phyloP scores from a whole-genome alignment of 2,113 vertebrate species.

The Nansenia antarctica region DNA sequence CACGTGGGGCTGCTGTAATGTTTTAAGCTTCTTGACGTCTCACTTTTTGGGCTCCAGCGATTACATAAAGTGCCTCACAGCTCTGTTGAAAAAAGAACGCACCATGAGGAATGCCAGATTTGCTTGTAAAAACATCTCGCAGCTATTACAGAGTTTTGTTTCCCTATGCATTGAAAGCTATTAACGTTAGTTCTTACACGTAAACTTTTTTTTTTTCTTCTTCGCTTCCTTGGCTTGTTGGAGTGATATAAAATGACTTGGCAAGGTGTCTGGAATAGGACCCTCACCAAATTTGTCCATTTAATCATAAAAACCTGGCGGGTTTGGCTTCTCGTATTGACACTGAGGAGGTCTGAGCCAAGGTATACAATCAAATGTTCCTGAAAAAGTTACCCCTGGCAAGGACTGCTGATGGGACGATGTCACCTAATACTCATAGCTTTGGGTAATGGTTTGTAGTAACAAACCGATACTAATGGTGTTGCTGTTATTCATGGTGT shows the following conservation, averaged over 20 bases:
- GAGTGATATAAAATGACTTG: constrained; percentile 65
- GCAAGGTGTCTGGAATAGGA: constrained; percentile 56
- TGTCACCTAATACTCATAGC: constrained; percentile 54
- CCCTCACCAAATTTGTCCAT: constrained; percentile 56
- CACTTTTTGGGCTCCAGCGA: constrained; percentile 42
- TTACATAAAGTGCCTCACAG: constrained; percentile 50
- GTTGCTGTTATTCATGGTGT: constrained; percentile 23
- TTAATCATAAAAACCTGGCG: constrained; percentile 69
- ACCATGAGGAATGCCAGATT: constrained; percentile 41
- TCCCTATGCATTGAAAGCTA: constrained; percentile 53
- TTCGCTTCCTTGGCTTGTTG: constrained; percentile 37
- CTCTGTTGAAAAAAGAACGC: constrained; percentile 40
- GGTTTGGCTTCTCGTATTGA: constrained; percentile 69
- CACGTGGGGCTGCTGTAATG: constrained; percentile 46
- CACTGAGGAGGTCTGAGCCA: constrained; percentile 44
- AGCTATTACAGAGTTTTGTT: constrained; percentile 48
- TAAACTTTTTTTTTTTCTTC: constrained; percentile 21
- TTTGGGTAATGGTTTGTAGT: constrained; percentile 46
- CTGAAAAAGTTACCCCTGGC: constrained; percentile 54
- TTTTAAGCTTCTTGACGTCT: constrained; percentile 57
- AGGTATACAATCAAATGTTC: constrained; percentile 66
- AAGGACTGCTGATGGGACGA: constrained; percentile 53
- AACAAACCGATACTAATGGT: constrained; percentile 24
- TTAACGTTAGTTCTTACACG: constrained; percentile 53
- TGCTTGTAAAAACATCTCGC: constrained; percentile 59